These are phyloP conservation scores for Hemicentrotus pulcherrimus DNA, from an alignment of 35 echinoderm and acorn worm species.

Conservation along the genomic window DNA sequence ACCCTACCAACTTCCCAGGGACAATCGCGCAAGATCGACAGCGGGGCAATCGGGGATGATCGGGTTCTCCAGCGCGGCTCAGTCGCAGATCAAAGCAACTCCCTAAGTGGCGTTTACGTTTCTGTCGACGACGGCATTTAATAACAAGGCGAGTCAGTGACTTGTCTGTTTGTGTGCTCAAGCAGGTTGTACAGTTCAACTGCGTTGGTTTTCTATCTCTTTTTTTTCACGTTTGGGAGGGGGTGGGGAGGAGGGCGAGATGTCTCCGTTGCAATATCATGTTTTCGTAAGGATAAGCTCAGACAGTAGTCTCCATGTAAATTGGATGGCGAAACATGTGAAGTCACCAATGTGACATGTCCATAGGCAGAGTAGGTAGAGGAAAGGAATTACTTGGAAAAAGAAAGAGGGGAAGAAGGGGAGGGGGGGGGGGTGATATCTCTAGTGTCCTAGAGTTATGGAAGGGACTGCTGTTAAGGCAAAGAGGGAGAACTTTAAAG, in stretches of 20 bases:
- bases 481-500: too few species aligned
- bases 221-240: background rate
- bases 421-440: background rate
- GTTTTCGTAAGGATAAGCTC: background rate
- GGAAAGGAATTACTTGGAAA: background rate
- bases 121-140: constrained; percentile 26
- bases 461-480: too few species aligned
- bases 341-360: background rate
- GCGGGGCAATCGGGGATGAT: background rate
- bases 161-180: background rate
- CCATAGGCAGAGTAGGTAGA: background rate
- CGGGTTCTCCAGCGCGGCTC: background rate
- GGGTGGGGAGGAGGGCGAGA: background rate
- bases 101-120: constrained; percentile 36
- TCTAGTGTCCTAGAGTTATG: too few species aligned
- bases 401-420: background rate
- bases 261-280: background rate
- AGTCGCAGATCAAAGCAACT: background rate
- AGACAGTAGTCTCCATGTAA: background rate
- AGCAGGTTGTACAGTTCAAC: background rate
- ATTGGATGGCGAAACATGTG: background rate
- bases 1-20: background rate
- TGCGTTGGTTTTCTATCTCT: background rate
- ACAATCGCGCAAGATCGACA: background rate
- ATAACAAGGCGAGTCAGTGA: background rate